Evolutionary conservation across 2,113 vertebrate genomes (phyloP).

Genomic region (Gallinago paraguaiae): DNA sequence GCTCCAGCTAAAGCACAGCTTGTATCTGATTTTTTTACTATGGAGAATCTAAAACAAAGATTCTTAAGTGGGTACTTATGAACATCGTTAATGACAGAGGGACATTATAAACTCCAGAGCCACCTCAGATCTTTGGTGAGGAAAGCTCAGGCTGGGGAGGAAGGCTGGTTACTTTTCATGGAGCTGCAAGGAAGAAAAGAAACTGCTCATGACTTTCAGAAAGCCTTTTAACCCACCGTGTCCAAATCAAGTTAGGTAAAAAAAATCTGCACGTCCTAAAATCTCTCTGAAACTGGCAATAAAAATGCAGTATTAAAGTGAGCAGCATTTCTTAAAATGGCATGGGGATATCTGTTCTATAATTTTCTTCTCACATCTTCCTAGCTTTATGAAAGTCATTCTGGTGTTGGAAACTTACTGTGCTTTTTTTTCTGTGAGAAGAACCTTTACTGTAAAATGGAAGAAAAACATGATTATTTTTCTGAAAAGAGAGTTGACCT

Average conservation of each 20-base stretch:
- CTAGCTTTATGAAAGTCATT: background rate
- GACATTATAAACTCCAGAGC: background rate
- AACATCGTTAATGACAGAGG: rapidly evolving
- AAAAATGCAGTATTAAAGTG: background rate
- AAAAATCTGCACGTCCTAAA: background rate
- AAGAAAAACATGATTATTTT: background rate
- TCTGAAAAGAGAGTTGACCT: background rate
- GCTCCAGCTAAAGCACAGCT: background rate
- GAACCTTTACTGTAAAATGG: background rate
- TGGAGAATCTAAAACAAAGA: background rate
- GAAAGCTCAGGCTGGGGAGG: background rate
- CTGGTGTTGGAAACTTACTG: background rate
- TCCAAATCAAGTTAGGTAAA: background rate
- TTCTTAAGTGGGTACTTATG: background rate
- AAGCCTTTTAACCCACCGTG: background rate
- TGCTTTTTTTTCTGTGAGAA: background rate
- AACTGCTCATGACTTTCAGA: background rate
- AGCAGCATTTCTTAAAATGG: background rate
- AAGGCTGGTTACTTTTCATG: background rate
- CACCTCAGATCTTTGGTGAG: background rate
- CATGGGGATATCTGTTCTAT: background rate
- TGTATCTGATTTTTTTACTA: background rate
- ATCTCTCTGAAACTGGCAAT: background rate
- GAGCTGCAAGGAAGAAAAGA: background rate
- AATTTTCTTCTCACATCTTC: background rate